Percentiles rank a stretch among this genome's conserved stretches.
These are phyloP conservation scores for Theonella swinhoei DNA, from an alignment of 37 sponge, comb jelly and placozoan species.

Conservation along the genomic window DNA sequence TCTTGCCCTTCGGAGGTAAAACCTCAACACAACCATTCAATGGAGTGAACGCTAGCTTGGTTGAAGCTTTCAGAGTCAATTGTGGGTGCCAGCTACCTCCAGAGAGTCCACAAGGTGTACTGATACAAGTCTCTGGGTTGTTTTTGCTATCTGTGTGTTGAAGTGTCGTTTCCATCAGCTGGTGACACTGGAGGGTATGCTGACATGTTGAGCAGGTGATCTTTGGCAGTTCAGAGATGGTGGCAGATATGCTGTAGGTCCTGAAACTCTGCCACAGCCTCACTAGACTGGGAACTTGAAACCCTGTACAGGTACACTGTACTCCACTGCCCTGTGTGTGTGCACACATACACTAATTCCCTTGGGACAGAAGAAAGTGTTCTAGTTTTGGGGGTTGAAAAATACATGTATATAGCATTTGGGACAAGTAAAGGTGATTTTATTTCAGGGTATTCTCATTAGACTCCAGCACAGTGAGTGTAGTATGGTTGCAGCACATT, in stretches of 20 bases:
- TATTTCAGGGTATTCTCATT: no score
- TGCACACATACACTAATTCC: background rate
- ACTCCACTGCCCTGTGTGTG: constrained; percentile 19
- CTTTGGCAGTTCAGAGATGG: background rate
- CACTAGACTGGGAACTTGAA: constrained; percentile 14
- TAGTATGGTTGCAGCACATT: no score
- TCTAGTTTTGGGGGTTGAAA: no score
- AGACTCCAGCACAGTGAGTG: no score
- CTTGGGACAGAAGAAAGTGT: no score
- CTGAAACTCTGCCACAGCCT: constrained; percentile 28
- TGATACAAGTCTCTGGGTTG: background rate
- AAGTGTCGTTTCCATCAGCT: background rate
- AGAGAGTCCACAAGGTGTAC: background rate
- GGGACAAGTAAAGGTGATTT: no score
- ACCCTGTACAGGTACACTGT: constrained; percentile 49
- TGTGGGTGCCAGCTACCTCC: no score
- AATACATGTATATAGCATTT: no score
- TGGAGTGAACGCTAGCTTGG: background rate
- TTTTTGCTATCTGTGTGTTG: no score
- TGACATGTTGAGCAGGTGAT: constrained; percentile 23
- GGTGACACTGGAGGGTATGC: no score
- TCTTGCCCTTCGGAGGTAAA: background rate
- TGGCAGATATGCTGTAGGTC: background rate
- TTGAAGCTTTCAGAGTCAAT: background rate
- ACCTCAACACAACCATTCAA: background rate